Evolutionary conservation across 2,888 invertebrate species (phyloP), one percentile per base, ranked within the genome.

Genomic region (Cosmopolites sordidus): DNA sequence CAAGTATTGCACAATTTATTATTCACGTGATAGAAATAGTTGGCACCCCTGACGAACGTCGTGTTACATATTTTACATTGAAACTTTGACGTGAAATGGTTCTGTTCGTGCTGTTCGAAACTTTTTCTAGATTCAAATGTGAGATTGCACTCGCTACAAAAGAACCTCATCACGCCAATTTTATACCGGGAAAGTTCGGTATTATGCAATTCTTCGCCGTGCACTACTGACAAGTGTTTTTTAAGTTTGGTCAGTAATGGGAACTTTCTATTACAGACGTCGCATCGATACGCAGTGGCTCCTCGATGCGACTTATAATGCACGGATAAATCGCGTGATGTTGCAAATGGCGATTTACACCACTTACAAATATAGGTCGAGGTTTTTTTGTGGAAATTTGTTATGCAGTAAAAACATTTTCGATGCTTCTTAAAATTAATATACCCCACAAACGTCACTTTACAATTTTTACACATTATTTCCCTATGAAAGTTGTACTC

Each of bases 31-130:
- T 37, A 37, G n/a, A 16, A 12, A 14, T 45, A 45, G 5, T 33
- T 37, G 1, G 16, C 2, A 16, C 18, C 30, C 14, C 16, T 33
- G 6, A 22, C 18, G 14, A 45, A 45, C 12, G 17, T 37, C 17
- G 29, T 45, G 6, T 37, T 45, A 12, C 45, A 45, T 30, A 16
- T 45, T 12, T 37, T 37, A 14, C 45, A 45, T 14, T 45, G 45
- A 16, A 37, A 43, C 30, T 43, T 29, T 5, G 43, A 15, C 2
- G n/a, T 27, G 9, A 30, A 27, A 43, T 43, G 43, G 15, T 27
- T 9, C 1, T 15, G 14, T 30, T 43, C 30, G n/a, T 43, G 43
- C 29, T 27, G 27, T 18, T 43, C 43, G 3, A 43, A 43, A 8
- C 5, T 6, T 2, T 15, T 29, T 11, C 9, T 16, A n/a, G 43